Conservation (phyloP, 2,888 invertebrate species). For the Caenorhabditis japonica region DNA sequence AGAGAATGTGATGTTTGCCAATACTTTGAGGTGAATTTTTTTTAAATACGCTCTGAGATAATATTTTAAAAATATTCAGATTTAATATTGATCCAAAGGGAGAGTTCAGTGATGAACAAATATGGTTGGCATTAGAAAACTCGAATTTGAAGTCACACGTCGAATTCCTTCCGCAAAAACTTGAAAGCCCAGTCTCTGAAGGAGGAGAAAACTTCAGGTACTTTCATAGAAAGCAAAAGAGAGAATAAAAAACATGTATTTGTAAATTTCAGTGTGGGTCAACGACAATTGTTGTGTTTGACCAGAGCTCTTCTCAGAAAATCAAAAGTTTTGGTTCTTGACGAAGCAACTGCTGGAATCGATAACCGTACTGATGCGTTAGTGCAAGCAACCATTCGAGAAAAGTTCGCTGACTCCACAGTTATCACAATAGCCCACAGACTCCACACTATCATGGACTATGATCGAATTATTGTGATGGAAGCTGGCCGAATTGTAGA, state of each 20-base stretch:
- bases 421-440: constrained; percentile 68
- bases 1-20: constrained; percentile 52
- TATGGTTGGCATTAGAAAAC: constrained; percentile 62
- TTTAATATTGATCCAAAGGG: constrained; percentile 93
- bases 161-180: constrained; percentile 79
- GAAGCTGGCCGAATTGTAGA: constrained; percentile 63
- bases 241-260: background rate
- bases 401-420: constrained; percentile 63
- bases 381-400: constrained; percentile 75
- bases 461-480: constrained; percentile 68
- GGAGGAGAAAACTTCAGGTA: constrained; percentile 87
- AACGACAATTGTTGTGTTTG: constrained; percentile 79
- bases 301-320: constrained; percentile 79
- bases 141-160: constrained; percentile 60
- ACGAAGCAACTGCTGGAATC: constrained; percentile 81
- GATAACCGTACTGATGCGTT: constrained; percentile 80
- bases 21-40: constrained; percentile 36
- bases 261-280: constrained; percentile 78
- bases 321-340: constrained; percentile 80
- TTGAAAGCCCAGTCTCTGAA: constrained; percentile 88
- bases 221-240: no score
- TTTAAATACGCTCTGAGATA: background rate
- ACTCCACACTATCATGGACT: constrained; percentile 67
- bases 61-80: constrained; percentile 81
- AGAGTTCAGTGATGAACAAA: constrained; percentile 64